Conservation (phyloP, 2,797 vertebrate genomes). For the Brachyalestes nurse region DNA sequence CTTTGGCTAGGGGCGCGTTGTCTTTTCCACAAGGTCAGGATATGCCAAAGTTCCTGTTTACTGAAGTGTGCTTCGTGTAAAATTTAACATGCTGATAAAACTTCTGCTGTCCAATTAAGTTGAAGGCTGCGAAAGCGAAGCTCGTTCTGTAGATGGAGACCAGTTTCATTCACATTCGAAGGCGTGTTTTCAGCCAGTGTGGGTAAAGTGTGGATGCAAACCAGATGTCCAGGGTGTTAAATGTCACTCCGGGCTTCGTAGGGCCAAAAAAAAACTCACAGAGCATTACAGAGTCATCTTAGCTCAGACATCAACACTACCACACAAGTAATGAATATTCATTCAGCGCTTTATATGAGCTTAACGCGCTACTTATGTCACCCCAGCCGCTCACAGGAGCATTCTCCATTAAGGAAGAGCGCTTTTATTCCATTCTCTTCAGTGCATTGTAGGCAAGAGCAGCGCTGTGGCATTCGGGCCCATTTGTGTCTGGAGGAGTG, state of each 20-base stretch:
- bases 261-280: neutral
- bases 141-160: neutral
- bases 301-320: constrained; percentile 18
- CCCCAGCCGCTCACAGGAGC: constrained; percentile 26
- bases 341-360: constrained; percentile 34
- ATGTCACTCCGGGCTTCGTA: constrained; percentile 55
- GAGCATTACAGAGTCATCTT: constrained; percentile 18
- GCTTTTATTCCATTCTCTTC: constrained; percentile 43
- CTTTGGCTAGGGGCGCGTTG: constrained; percentile 50
- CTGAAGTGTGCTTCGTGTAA: constrained; percentile 49
- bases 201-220: constrained; percentile 54
- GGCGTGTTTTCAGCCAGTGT: constrained; percentile 50
- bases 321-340: constrained; percentile 43
- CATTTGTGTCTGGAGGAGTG: constrained; percentile 43
- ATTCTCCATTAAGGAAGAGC: constrained; percentile 39
- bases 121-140: neutral
- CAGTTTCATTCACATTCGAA: constrained; percentile 43
- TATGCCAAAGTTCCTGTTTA: constrained; percentile 55
- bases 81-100: constrained; percentile 24
- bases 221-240: constrained; percentile 69
- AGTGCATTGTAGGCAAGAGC: constrained; percentile 38
- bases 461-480: constrained; percentile 24
- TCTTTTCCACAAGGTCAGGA: constrained; percentile 45
- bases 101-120: neutral
- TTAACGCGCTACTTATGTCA: constrained; percentile 31